Evolutionary conservation across 1,140 invertebrate genomes (phyloP), one percentile per base, ranked within the genome.

Genomic region (Eumeta japonica): DNA sequence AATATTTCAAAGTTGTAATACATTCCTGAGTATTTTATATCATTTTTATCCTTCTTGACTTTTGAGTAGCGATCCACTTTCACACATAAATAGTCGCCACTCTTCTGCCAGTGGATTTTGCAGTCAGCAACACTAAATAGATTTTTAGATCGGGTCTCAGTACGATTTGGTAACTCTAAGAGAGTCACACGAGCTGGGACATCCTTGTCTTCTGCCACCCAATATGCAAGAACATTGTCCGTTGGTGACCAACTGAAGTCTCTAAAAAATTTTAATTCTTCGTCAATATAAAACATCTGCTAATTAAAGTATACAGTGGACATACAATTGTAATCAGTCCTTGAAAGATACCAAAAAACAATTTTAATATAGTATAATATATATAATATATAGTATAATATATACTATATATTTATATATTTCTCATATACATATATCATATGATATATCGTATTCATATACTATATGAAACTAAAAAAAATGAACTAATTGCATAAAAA

Each of bases 1-100:
- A 99, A 99, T 45, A 99, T 92, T 78, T 99, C 97, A 77, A 99
- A 97, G 66, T 99, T 98, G 75, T 94, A 97, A 52, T 95, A 96
- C 83, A 97, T 92, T 50, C 96, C 94, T 44, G 90, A 90, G 63
- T 98, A 98, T 76, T 98, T 98, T 35, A 84, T 83, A 39, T 94
- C 87, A 46, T 82, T 81, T 77, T 85, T 94, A 72, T 87, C 96
- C 79, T 87, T 94, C 76, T 87, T 86, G n/a, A 87, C 81, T 77
- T 98, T 98, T 2, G 89, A 87, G 67, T 97, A 99, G 39, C 97
- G 84, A 72, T 98, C 95, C 0, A 98, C 96, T 80, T 98, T 98
- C 0, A 98, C 95, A 62, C 96, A 98, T 10, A 98, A 78, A 67
- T 95, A 97, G 61, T 98, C 94, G 4, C 97, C 97, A 38, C 86